These are phyloP conservation scores for Amniataba percoides DNA, from an alignment of 2,797 vertebrate species.

Conservation along the genomic window DNA sequence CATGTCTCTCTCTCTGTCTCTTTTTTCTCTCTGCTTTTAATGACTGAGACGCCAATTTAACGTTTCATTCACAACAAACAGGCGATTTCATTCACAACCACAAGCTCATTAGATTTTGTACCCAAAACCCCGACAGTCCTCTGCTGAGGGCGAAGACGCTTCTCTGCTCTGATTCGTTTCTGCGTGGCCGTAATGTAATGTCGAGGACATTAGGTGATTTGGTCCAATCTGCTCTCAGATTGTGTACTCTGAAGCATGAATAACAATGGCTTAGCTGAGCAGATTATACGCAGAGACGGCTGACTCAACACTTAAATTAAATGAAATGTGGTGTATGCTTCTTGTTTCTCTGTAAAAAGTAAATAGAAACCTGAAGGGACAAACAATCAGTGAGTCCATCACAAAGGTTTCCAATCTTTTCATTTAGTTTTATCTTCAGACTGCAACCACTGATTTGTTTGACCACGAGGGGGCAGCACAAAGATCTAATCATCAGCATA, in stretches of 20 bases:
- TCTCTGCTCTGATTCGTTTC: not conserved
- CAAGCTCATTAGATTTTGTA: conserved; percentile 40
- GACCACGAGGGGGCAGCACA: not conserved
- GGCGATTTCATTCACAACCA: conserved; percentile 51
- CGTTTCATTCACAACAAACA: conserved; percentile 63
- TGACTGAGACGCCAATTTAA: conserved; percentile 61
- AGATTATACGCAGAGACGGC: not conserved
- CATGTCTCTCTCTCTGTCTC: conserved; percentile 55
- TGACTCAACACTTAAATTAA: not conserved
- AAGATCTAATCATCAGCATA: not conserved
- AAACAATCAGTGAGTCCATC: not conserved
- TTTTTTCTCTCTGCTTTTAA: conserved; percentile 44
- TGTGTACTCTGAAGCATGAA: conserved; percentile 4
- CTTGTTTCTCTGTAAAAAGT: not conserved
- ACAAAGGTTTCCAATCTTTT: not conserved
- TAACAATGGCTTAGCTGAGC: not conserved
- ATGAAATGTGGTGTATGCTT: not conserved
- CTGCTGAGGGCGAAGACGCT: conserved; percentile 10
- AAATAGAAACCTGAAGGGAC: not conserved
- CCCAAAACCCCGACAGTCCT: not conserved
- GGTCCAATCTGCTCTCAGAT: conserved; percentile 8
- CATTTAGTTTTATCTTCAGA: not conserved
- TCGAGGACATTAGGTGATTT: conserved; percentile 14
- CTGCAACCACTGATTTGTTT: not conserved
- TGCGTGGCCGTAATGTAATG: not conserved